Conservation (phyloP, 2,797 vertebrate genomes). For the Danio kyathit region DNA sequence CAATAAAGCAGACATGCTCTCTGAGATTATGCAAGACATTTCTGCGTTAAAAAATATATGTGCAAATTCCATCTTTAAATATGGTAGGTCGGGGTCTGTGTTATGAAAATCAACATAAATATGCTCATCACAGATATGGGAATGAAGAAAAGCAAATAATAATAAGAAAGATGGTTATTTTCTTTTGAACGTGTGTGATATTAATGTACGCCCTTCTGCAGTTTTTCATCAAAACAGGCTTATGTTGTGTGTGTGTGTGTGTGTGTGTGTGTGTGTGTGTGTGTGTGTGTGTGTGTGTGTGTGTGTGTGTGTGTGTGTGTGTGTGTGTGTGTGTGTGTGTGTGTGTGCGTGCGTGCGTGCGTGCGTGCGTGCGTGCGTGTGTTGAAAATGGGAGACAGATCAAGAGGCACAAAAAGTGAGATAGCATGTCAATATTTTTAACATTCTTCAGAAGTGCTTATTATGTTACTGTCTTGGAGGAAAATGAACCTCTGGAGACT, state of each 20-base stretch:
- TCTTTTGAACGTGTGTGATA: slow-evolving; percentile 48
- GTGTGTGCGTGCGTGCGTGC: too few species aligned
- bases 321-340: slow-evolving; percentile 42
- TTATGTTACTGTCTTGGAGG: slow-evolving; percentile 43
- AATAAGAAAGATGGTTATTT: slow-evolving; percentile 45
- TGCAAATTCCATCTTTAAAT: slow-evolving; percentile 37
- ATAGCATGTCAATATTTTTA: slow-evolving; percentile 54
- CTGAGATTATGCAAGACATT: background rate
- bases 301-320: slow-evolving; percentile 17
- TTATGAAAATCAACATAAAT: slow-evolving; percentile 38
- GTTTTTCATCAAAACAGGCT: slow-evolving; percentile 57
- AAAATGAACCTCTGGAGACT: slow-evolving; percentile 36
- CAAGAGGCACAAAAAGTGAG: slow-evolving; percentile 22
- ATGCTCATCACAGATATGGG: slow-evolving; percentile 19
- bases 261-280: slow-evolving; percentile 39
- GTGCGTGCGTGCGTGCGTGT: too few species aligned
- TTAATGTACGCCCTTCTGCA: slow-evolving; percentile 24
- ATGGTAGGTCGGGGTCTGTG: slow-evolving; percentile 12
- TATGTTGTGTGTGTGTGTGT: slow-evolving; percentile 33
- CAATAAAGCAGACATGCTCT: background rate
- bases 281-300: slow-evolving; percentile 23
- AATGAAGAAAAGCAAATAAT: slow-evolving; percentile 35
- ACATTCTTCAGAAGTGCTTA: slow-evolving; percentile 57
- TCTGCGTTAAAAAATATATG: background rate
- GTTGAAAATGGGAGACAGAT: slow-evolving; percentile 22